Evolutionary conservation across 2,797 vertebrate genomes (phyloP), one percentile per base, ranked within the genome.

Genomic region (Thunnus albacares): DNA sequence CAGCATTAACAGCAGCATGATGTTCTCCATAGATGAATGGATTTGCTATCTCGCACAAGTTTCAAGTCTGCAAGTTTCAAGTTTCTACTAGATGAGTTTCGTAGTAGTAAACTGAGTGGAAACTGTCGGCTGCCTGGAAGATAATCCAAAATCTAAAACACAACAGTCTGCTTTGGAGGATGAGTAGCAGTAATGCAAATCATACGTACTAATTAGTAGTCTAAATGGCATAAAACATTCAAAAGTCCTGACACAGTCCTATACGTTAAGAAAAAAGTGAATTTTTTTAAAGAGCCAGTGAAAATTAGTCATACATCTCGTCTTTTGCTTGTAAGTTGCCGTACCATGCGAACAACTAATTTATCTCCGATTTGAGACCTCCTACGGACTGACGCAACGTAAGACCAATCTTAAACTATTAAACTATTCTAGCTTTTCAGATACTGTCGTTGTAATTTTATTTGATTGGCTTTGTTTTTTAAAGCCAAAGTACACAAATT

Each of bases 31-130:
- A 59, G 30, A 77, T 52, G 11, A 2, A 55, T 41, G 53, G 11
- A 59, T 76, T 78, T 81, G 60, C 65, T 53, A 20, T 60, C 15
- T 70, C 41, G 24, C 5, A 1, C 17, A 80, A 72, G 60, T 78
- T 76, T 80, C 66, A 80, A 35, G 43, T 83, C 52, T 81, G 56
- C 35, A 47, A 57, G 69, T 81, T 77, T 82, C 74, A 64, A 15
- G 62, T 81, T 71, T 59, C 62, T 59, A 33, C 56, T 33, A 41
- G 43, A 33, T 73, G 15, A 52, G 33, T 47, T 62, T 79, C 22
- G 43, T 61, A 41, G 57, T 83, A 53, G 76, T 73, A 58, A 38
- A 78, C 75, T 79, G 61, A 86, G 30, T 68, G 35, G 35, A 79
- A 78, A 38, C 64, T 20, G 2, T 47, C 30, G 26, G 18, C 49